Conservation (phyloP, 2,113 vertebrate species). For the Uropsilus gracilis region DNA sequence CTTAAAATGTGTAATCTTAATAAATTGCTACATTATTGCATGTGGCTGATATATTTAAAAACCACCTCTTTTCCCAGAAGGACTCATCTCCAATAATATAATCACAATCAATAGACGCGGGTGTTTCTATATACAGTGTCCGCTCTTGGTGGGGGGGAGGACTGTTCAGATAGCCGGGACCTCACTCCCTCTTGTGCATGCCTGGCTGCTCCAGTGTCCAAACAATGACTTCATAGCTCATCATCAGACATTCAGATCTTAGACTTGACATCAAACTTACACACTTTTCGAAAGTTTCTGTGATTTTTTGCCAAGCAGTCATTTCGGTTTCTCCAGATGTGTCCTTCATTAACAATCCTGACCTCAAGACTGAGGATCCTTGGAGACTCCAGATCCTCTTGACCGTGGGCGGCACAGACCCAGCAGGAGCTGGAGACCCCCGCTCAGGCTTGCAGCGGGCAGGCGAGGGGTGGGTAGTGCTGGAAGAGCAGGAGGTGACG, state of each 20-base stretch:
- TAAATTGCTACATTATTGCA: conserved; percentile 68
- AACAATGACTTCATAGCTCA: background rate
- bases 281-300: background rate
- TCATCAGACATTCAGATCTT: background rate
- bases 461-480: background rate
- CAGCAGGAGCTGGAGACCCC: too few relatives aligned
- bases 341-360: background rate
- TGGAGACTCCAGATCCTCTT: background rate
- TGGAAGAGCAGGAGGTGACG: too few relatives aligned
- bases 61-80: conserved; percentile 63
- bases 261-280: background rate
- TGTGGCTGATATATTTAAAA: conserved; percentile 68
- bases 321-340: background rate
- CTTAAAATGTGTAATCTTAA: conserved; percentile 76
- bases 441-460: background rate
- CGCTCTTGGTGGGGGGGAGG: background rate
- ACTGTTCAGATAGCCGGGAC: background rate
- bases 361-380: background rate
- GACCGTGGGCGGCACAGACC: background rate
- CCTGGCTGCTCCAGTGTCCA: background rate
- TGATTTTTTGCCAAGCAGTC: background rate
- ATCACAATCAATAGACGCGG: conserved; percentile 54
- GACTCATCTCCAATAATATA: conserved; percentile 52
- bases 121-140: conserved; percentile 25
- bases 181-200: background rate